Evolutionary conservation across 2,888 invertebrate genomes (phyloP), one percentile per base, ranked within the genome.

Genomic region (Sclerodermus sp.): DNA sequence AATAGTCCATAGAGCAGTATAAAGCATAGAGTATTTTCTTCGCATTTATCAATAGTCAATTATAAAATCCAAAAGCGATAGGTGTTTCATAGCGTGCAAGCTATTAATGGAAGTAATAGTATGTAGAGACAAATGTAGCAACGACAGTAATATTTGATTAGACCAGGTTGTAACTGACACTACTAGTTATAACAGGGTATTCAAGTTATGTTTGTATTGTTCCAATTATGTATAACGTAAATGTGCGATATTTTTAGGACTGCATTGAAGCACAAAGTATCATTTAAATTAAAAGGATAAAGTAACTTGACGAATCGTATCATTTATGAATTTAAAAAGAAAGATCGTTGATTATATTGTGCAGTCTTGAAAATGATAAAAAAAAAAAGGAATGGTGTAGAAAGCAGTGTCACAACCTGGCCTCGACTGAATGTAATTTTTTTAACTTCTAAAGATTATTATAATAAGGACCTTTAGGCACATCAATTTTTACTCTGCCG

Each of bases 341-440:
- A 45, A 44, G 1, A n/a, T n/a, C n/a, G n/a, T 17, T 17, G 10
- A 32, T 13, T 29, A n/a, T 9, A 52, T 53, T 55, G 55, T 64
- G 62, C 53, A 63, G 51, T 64, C 61, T 53, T 51, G 41, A 55
- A 57, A 55, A 52, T 39, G 44, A 44, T n/a, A 4, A 12, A 14
- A 15, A 17, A 42, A n/a, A n/a, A n/a, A 12, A 10, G 40, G 41
- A 49, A 12, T 45, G 42, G 47, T 42, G 23, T 54, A 37, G 43
- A 53, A 42, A 47, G 55, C 34, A 46, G 65, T 64, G 60, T 65
- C 60, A 37, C 64, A 61, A 62, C 71, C 73, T 69, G 71, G 69
- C 64, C 65, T 68, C 59, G 70, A 71, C 68, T 71, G 72, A 72
- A 64, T 61, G 50, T 70, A 67, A 67, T 67, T 67, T n/a, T n/a